Evolutionary conservation across 2,888 invertebrate species (phyloP).

Genomic region (Lysandra coridon): DNA sequence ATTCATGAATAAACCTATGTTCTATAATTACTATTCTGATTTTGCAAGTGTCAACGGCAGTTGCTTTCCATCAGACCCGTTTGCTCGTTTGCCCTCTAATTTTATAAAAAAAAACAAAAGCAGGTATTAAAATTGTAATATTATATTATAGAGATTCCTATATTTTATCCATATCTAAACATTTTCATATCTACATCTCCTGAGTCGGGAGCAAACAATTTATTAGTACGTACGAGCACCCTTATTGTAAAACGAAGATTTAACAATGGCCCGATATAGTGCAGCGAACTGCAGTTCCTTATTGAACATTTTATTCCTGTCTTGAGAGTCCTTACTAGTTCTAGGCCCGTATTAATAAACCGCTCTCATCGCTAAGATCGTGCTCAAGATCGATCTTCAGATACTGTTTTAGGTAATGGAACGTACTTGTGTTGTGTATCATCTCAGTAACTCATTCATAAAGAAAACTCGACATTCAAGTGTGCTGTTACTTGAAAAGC

Average conservation of each 20-base stretch:
- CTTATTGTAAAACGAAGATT: slow-evolving; percentile 15
- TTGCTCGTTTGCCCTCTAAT: no score
- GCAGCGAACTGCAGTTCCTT: neutral
- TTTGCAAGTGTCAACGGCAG: no score
- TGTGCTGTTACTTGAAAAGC: no score
- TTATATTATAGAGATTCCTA: no score
- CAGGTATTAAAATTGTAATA: no score
- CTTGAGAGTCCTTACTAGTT: slow-evolving; percentile 6
- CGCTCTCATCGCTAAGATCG: neutral
- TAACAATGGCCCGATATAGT: slow-evolving; percentile 15
- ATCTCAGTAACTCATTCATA: no score
- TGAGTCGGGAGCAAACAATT: slow-evolving; percentile 26
- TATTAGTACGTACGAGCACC: slow-evolving; percentile 26
- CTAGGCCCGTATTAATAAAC: neutral
- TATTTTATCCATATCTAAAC: neutral
- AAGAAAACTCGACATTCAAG: no score
- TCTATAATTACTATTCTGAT: no score
- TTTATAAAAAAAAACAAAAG: no score
- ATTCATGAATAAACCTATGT: no score
- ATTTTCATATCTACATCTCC: neutral
- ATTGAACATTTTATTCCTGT: slow-evolving; percentile 5
- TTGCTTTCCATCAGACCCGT: no score
- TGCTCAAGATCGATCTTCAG: neutral
- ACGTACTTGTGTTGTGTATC: no score
- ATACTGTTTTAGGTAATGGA: neutral